Percentiles rank a stretch among this genome's conserved stretches.
These are phyloP conservation scores for Siderastrea radians DNA, from an alignment of 92 coral and sea anemone species.

Conservation along the genomic window DNA sequence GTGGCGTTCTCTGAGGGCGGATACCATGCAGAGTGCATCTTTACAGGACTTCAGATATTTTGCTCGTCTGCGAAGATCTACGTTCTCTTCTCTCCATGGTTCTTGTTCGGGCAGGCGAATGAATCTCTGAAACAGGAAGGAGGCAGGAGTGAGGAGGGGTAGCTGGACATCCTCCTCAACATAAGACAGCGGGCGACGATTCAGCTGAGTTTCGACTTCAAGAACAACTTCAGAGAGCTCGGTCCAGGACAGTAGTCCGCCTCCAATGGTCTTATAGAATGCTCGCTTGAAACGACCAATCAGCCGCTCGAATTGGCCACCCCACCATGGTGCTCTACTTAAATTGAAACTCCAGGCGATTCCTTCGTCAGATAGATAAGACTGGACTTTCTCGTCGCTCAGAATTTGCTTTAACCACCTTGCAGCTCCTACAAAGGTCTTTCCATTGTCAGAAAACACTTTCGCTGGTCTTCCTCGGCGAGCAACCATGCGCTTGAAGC, in stretches of 20 bases:
- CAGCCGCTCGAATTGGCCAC: too few species aligned
- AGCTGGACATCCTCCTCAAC: conserved; percentile 62
- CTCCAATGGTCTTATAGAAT: too few species aligned
- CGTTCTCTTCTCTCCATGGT: neutral
- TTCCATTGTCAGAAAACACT: too few species aligned
- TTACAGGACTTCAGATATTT: conserved; percentile 1
- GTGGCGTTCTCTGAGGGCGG: conserved; percentile 43
- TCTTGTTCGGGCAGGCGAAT: conserved; percentile 33
- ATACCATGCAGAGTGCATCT: conserved; percentile 6
- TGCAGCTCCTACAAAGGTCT: too few species aligned
- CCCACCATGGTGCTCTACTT: too few species aligned
- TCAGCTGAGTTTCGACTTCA: conserved; percentile 42
- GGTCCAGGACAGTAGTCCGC: too few species aligned
- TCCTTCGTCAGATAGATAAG: too few species aligned
- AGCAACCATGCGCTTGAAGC: neutral
- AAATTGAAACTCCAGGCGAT: too few species aligned
- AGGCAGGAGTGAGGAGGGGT: conserved; percentile 42
- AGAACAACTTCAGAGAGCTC: conserved; percentile 51
- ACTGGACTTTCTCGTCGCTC: too few species aligned
- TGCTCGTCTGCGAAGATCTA: conserved; percentile 53
- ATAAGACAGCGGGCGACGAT: conserved; percentile 50
- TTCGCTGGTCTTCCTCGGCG: too few species aligned
- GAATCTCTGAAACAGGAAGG: conserved; percentile 18
- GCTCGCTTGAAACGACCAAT: too few species aligned
- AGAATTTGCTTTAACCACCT: too few species aligned